Evolutionary conservation across 1,140 invertebrate genomes (phyloP).

Genomic region (Rhynchophorus ferrugineus): DNA sequence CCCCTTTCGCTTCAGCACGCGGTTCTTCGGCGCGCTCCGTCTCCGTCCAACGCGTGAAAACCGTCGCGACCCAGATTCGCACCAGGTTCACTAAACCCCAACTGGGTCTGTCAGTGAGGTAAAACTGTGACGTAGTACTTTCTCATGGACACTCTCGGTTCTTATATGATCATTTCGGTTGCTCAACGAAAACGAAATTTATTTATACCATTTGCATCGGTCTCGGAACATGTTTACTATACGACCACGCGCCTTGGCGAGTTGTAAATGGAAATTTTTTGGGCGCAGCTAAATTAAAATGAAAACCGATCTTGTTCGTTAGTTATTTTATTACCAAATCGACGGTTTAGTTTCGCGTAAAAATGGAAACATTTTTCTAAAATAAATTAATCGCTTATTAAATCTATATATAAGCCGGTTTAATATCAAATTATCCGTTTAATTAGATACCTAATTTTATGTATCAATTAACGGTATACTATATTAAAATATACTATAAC

Average conservation of each 20-base stretch:
- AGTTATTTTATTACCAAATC: no score
- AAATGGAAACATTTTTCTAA: no score
- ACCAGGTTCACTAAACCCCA: slow-evolving; percentile 32
- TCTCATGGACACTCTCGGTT: slow-evolving; percentile 32
- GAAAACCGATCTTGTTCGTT: no score
- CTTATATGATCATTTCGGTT: slow-evolving; percentile 25
- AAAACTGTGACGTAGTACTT: slow-evolving; percentile 32
- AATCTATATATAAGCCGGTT: no score
- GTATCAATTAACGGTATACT: no score
- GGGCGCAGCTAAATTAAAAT: background rate
- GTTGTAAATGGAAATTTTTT: slow-evolving; percentile 12
- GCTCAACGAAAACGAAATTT: slow-evolving; percentile 29
- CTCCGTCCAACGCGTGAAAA: slow-evolving; percentile 9
- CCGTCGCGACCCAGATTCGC: slow-evolving; percentile 27
- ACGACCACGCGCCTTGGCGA: background rate
- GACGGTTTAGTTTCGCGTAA: no score
- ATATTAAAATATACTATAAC: no score
- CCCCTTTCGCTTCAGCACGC: background rate
- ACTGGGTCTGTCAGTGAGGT: slow-evolving; percentile 28
- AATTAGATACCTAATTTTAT: no score
- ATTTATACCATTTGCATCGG: slow-evolving; percentile 5
- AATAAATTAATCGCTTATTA: no score
- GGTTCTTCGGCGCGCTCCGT: background rate
- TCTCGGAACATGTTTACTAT: slow-evolving; percentile 2
- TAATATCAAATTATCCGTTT: no score